These are phyloP conservation scores for Achroia grisella DNA, from an alignment of 1,140 invertebrate species.

Conservation along the genomic window DNA sequence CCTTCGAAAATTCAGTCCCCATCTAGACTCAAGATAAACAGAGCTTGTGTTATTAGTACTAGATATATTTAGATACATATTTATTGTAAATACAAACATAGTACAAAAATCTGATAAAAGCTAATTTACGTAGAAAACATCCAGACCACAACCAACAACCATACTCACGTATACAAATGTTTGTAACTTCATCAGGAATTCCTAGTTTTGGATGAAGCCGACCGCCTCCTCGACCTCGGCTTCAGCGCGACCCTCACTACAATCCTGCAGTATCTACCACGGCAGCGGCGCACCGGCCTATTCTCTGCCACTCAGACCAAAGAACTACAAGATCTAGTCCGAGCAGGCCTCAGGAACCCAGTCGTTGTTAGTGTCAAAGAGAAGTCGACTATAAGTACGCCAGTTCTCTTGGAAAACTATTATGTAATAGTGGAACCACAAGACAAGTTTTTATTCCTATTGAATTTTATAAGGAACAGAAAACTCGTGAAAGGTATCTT, in stretches of 20 bases:
- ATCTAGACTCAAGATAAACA: too few species aligned
- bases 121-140: too few species aligned
- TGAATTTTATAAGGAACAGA: constrained; percentile 82
- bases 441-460: constrained; percentile 83
- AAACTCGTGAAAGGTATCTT: constrained; percentile 88
- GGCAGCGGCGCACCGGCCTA: constrained; percentile 94
- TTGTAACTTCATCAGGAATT: constrained; percentile 84
- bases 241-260: constrained; percentile 92
- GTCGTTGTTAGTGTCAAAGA: constrained; percentile 93
- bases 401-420: constrained; percentile 88
- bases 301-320: constrained; percentile 99
- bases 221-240: constrained; percentile 93
- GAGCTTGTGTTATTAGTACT: too few species aligned
- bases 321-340: constrained; percentile 91
- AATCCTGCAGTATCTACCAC: constrained; percentile 93
- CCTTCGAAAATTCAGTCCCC: too few species aligned
- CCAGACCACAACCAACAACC: too few species aligned
- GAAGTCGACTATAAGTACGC: constrained; percentile 86
- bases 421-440: constrained; percentile 87
- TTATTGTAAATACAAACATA: too few species aligned
- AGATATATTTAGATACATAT: too few species aligned
- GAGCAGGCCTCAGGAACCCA: constrained; percentile 96
- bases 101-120: too few species aligned
- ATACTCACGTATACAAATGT: too few species aligned
- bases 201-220: constrained; percentile 97